phyloP scores from a whole-genome alignment of 1,140 invertebrate species.

The Zaprionus inermis region DNA sequence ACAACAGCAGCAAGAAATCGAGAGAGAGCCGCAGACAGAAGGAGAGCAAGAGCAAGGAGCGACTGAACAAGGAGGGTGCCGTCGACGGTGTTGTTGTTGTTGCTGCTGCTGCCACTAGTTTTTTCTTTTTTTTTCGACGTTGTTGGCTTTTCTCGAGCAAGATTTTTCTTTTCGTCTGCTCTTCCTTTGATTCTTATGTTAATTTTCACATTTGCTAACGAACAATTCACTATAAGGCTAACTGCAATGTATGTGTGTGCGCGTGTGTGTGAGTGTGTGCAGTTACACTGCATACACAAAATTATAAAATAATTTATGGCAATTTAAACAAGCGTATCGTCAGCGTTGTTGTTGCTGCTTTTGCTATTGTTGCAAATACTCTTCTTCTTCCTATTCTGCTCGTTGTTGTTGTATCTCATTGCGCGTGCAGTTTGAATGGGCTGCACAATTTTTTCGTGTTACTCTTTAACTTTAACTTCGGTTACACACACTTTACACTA shows the following conservation, averaged over 20 bases:
- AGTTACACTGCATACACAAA: constrained; percentile 51
- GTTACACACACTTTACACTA: constrained; percentile 62
- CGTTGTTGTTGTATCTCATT: constrained; percentile 32
- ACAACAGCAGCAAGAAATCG: background rate
- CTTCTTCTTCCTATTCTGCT: constrained; percentile 9
- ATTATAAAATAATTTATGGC: constrained; percentile 73
- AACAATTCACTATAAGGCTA: constrained; percentile 28
- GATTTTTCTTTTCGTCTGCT: constrained; percentile 40
- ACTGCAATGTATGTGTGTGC: constrained; percentile 9
- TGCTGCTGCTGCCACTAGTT: constrained; percentile 32
- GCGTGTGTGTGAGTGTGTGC: constrained; percentile 10
- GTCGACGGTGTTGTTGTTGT: constrained; percentile 18
- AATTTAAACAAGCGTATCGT: constrained; percentile 61
- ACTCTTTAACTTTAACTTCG: constrained; percentile 47
- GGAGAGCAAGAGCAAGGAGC: constrained; percentile 28
- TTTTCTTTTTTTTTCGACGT: constrained; percentile 29
- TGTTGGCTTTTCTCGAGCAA: constrained; percentile 49
- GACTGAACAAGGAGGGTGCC: constrained; percentile 20
- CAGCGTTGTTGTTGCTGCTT: constrained; percentile 27
- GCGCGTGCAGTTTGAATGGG: constrained; percentile 71
- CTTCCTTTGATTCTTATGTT: constrained; percentile 39
- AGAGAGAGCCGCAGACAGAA: constrained; percentile 9
- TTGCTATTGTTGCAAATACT: constrained; percentile 31
- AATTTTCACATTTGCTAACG: constrained; percentile 44
- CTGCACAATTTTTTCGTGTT: constrained; percentile 58